Percentiles rank a stretch among this genome's conserved stretches.
Evolutionary conservation across 2,888 invertebrate genomes (phyloP).

Genomic region (Euplagia quadripunctaria): DNA sequence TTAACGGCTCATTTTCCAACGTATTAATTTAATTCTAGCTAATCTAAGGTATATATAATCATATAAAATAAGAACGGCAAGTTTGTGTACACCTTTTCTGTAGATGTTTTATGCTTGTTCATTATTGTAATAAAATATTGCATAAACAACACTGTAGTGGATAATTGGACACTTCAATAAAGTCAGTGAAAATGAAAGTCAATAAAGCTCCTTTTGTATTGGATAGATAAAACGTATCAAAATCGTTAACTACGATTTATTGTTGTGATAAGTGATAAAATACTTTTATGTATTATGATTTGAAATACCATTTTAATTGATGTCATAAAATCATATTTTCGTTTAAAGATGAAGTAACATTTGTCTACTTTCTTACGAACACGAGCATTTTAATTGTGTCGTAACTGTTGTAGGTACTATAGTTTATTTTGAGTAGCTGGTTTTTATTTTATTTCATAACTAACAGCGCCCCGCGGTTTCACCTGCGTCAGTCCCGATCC

Average conservation of each 20-base stretch:
- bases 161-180: conserved; percentile 44
- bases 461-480: no score
- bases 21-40: no score
- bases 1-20: no score
- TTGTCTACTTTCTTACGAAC: no score
- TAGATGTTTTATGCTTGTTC: conserved; percentile 18
- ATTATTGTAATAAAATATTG: conserved; percentile 41
- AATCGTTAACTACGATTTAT: conserved; percentile 32
- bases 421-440: no score
- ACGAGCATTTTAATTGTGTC: no score
- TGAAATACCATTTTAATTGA: neutral
- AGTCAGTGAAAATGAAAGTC: conserved; percentile 23
- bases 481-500: no score
- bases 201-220: conserved; percentile 38
- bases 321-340: neutral
- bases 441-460: no score
- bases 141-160: conserved; percentile 32
- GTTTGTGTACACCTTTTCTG: neutral
- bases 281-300: conserved; percentile 22
- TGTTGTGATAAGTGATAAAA: conserved; percentile 27
- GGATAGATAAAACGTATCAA: conserved; percentile 27
- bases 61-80: neutral
- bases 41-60: no score
- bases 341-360: neutral
- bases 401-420: no score